Percentiles rank a stretch among this genome's conserved stretches.
Conservation (phyloP, 2,797 vertebrate species). For the Sylvia borin region DNA sequence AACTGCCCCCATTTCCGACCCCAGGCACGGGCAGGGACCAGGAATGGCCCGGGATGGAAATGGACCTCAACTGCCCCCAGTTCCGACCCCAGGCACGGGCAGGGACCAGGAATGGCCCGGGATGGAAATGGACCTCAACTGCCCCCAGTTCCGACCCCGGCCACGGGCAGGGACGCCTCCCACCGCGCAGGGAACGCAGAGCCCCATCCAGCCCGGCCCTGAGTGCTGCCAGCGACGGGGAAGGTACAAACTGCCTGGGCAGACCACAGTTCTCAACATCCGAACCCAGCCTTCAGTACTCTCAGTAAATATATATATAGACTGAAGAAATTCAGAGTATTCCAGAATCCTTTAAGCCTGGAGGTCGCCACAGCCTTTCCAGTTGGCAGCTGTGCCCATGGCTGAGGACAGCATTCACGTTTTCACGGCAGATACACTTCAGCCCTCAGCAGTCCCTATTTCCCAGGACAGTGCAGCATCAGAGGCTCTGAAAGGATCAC, state of each 20-base stretch:
- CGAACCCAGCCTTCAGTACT: neutral
- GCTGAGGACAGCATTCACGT: accelerated
- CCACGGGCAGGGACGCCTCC: neutral
- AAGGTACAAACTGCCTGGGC: neutral
- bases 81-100: accelerated
- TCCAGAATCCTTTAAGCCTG: neutral
- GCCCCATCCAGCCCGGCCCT: neutral
- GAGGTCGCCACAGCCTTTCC: neutral
- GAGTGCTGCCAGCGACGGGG: neutral
- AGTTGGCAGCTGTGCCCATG: neutral
- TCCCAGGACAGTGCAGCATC: accelerated
- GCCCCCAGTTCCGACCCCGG: accelerated
- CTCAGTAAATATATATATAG: accelerated
- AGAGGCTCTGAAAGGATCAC: neutral
- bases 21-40: neutral
- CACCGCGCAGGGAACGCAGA: neutral
- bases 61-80: accelerated
- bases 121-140: neutral
- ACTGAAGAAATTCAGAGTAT: too few relatives aligned
- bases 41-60: neutral
- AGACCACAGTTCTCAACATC: neutral
- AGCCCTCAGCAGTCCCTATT: accelerated
- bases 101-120: neutral
- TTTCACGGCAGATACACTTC: accelerated
- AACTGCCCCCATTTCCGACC: accelerated